Evolutionary conservation across 2,888 invertebrate genomes (phyloP), one percentile per base, ranked within the genome.

Genomic region (Temnothorax unifasciatus): DNA sequence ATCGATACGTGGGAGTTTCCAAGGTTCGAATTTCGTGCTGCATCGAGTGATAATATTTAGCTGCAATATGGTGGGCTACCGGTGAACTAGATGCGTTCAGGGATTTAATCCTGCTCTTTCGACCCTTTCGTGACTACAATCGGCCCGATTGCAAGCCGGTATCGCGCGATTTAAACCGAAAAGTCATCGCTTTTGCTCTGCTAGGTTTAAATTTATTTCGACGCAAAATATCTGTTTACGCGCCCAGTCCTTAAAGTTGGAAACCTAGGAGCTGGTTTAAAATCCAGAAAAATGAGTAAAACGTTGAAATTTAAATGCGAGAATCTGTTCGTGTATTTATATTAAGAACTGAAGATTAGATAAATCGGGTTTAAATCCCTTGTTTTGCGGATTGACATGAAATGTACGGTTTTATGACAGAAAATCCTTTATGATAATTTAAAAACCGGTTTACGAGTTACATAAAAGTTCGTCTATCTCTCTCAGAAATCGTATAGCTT

Each of bases 391-490:
- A 41, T 41, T 18, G 21, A 64, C 52, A 38, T 21, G 21, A 52
- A 41, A 75, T 13, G 64, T n/a, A 21, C 29, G 15, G 9, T 9
- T 64, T 57, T 13, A n/a, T 21, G 21, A 47, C 18, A 34, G 21
- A 15, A 50, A n/a, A 25, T 1, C 50, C 11, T 34, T 47, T 47
- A 38, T 38, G 50, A 61, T 41, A 64, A 64, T 61, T n/a, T 15
- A 25, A 87, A 83, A 87, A 83, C 87, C 81, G 77, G 85, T 82
- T 88, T 85, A 41, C 18, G 57, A 54, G 77, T 84, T 84, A 85
- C 54, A 83, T 87, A 88, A 88, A 88, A 83, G 76, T 38, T 57
- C 21, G 63, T 66, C 66, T 75, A 71, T 83, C 57, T 18, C 52
- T 38, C 15, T 21, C 66, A 3, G 34, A 4, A 50, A 57, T 61